Evolutionary conservation across 2,888 invertebrate species (phyloP).

Genomic region (Leucophenga maculata): DNA sequence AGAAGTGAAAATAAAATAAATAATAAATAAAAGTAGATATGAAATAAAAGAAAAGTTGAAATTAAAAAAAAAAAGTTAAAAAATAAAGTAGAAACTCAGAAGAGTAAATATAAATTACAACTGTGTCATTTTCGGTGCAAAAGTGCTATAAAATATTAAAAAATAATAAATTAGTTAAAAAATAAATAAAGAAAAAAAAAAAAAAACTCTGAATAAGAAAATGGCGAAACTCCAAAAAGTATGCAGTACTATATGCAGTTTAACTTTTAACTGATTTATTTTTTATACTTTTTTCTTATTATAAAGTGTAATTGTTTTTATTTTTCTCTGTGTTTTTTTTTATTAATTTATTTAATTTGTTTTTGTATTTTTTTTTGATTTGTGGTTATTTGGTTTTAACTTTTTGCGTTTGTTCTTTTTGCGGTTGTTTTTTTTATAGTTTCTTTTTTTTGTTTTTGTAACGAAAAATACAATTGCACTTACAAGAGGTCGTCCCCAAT

Average conservation of each 20-base stretch:
- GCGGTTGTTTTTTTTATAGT: slow-evolving; percentile 37
- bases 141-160: background rate
- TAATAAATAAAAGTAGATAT: slow-evolving; percentile 28
- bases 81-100: too few species aligned
- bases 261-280: slow-evolving; percentile 45
- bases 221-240: background rate
- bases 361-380: slow-evolving; percentile 19
- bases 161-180: slow-evolving; percentile 7
- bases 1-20: too few species aligned
- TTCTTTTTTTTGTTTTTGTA: slow-evolving; percentile 45
- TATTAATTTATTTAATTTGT: slow-evolving; percentile 36
- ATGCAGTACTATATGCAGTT: slow-evolving; percentile 27
- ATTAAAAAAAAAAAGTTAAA: background rate
- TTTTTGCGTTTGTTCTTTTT: slow-evolving; percentile 25
- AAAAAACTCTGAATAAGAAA: slow-evolving; percentile 6
- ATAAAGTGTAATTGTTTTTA: background rate
- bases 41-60: too few species aligned
- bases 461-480: slow-evolving; percentile 77
- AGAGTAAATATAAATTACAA: background rate
- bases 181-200: background rate
- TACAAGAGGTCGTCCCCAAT: slow-evolving; percentile 97
- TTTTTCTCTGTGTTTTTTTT: slow-evolving; percentile 43
- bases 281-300: slow-evolving; percentile 9
- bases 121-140: too few species aligned
- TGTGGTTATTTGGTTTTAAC: slow-evolving; percentile 34